Evolutionary conservation across 2,797 vertebrate genomes (phyloP).

Genomic region (Onychomys arenicola): DNA sequence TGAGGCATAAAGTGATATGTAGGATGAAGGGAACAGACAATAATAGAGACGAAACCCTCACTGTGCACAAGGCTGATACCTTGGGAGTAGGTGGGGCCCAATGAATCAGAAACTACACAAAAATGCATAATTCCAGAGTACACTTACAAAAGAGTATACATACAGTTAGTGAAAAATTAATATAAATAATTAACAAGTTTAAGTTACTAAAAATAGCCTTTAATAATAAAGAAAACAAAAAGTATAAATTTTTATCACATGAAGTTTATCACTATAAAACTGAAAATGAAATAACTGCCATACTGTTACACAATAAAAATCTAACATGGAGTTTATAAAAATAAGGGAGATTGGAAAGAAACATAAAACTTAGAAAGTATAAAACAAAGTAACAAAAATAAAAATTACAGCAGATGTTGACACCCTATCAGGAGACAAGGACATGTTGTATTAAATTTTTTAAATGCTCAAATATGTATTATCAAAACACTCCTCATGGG

Average conservation of each 20-base stretch:
- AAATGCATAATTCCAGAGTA: neutral
- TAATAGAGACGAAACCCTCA: neutral
- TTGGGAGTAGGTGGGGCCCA: neutral
- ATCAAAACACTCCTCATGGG: neutral
- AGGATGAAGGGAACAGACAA: neutral
- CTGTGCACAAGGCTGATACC: neutral
- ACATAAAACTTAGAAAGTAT: conserved; percentile 4
- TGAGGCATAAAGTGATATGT: neutral
- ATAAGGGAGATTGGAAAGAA: neutral
- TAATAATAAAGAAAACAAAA: neutral
- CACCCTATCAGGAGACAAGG: neutral
- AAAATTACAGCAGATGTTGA: neutral
- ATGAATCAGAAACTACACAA: neutral
- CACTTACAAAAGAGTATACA: neutral
- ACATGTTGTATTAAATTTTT: neutral
- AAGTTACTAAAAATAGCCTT: neutral
- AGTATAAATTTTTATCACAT: neutral
- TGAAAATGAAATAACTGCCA: conserved; percentile 11
- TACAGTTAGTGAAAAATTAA: neutral
- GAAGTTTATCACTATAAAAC: neutral
- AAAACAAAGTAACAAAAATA: conserved; percentile 29
- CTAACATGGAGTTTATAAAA: conserved; percentile 6
- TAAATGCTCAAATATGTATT: neutral
- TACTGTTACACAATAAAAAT: neutral
- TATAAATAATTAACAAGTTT: neutral